These are phyloP conservation scores for Hirtodrosophila duncani DNA, from an alignment of 2,888 invertebrate species.

Conservation along the genomic window DNA sequence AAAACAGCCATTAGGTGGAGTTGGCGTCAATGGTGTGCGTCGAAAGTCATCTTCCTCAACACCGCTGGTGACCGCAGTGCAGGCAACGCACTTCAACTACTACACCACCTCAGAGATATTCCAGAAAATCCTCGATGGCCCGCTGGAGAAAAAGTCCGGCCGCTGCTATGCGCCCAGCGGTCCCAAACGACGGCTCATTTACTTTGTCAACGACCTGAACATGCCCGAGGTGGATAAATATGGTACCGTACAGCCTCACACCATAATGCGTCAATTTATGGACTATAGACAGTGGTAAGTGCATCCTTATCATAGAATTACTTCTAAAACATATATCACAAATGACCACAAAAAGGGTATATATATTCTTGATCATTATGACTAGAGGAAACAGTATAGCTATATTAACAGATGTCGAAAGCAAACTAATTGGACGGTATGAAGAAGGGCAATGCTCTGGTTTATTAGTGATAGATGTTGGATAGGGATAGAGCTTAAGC, in stretches of 20 bases:
- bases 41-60: conserved; percentile 79
- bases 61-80: conserved; percentile 61
- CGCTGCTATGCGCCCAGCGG: conserved; percentile 95
- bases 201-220: conserved; percentile 97
- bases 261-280: conserved; percentile 94
- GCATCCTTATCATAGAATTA: background rate
- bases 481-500: no score
- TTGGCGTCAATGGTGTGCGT: conserved; percentile 14
- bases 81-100: conserved; percentile 85
- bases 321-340: no score
- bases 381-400: no score
- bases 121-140: conserved; percentile 92
- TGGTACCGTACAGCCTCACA: conserved; percentile 97
- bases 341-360: no score
- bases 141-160: conserved; percentile 96
- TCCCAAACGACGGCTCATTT: conserved; percentile 86
- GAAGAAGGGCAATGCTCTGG: no score
- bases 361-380: no score
- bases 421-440: no score
- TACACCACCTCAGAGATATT: conserved; percentile 95
- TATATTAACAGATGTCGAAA: no score
- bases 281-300: conserved; percentile 94
- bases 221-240: conserved; percentile 98
- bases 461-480: no score
- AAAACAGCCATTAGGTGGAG: background rate